These are phyloP conservation scores for Glyptemys insculpta DNA, from an alignment of 2,797 vertebrate genomes.

Conservation along the genomic window DNA sequence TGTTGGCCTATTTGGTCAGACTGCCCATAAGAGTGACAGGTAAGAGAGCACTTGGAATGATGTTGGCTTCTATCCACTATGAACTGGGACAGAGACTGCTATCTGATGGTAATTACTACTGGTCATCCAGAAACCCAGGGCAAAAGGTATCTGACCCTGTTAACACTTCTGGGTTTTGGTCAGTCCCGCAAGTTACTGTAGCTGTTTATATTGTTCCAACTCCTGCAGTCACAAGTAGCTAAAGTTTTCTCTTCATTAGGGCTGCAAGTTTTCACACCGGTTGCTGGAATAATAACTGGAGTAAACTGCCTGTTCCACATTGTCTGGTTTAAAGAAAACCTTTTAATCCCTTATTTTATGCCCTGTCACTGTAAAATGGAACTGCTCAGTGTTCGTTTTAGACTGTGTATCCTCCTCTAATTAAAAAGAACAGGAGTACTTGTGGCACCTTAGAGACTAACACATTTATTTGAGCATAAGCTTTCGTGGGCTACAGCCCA, in stretches of 20 bases:
- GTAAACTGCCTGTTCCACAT: neutral
- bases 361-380: neutral
- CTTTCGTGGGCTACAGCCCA: too few species aligned
- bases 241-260: neutral
- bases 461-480: too few species aligned
- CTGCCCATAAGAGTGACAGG: neutral
- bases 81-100: neutral
- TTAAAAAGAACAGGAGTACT: too few species aligned
- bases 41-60: neutral
- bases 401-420: neutral
- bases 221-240: neutral
- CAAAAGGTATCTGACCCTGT: neutral
- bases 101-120: neutral
- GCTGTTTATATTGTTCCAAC: neutral
- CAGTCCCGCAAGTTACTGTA: neutral
- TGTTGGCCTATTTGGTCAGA: neutral
- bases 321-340: neutral
- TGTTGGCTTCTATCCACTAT: neutral
- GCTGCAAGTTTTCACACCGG: rapidly evolving
- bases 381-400: neutral
- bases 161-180: rapidly evolving
- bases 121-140: neutral
- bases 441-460: too few species aligned
- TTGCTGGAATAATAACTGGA: neutral
- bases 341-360: constrained; percentile 9